Conservation (phyloP, 1,140 invertebrate genomes). For the Elysia chlorotica region DNA sequence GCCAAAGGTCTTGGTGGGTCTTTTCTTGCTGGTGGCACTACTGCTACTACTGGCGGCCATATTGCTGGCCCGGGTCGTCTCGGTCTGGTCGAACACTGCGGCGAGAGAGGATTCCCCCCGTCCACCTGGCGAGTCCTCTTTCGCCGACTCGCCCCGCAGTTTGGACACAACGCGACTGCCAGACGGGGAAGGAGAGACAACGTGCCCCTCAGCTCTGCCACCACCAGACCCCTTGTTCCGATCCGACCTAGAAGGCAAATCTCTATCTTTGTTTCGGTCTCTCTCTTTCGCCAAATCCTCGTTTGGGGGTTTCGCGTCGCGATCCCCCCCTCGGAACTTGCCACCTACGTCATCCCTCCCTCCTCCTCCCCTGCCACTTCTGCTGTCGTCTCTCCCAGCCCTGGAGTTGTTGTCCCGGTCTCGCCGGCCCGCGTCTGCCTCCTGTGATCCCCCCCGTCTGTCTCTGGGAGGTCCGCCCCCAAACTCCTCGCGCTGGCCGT, state of each 20-base stretch:
- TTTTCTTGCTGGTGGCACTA: background rate
- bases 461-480: background rate
- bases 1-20: slow-evolving; percentile 13
- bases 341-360: background rate
- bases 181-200: background rate
- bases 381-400: background rate
- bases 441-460: slow-evolving; percentile 2
- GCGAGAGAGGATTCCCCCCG: slow-evolving; percentile 13
- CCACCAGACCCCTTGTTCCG: background rate
- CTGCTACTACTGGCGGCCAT: too few relatives aligned
- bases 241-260: too few relatives aligned
- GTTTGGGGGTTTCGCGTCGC: background rate
- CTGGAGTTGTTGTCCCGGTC: background rate
- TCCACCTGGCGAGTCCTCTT: slow-evolving; percentile 3
- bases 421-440: background rate
- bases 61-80: too few relatives aligned
- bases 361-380: background rate
- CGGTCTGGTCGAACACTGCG: slow-evolving; percentile 13
- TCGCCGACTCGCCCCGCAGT: background rate
- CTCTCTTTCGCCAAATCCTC: background rate
- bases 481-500: background rate
- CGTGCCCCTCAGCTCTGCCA: background rate
- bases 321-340: background rate
- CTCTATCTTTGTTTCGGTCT: slow-evolving; percentile 6
- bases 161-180: background rate